Conservation (phyloP, 2,888 invertebrate genomes). For the Graphium colonna region DNA sequence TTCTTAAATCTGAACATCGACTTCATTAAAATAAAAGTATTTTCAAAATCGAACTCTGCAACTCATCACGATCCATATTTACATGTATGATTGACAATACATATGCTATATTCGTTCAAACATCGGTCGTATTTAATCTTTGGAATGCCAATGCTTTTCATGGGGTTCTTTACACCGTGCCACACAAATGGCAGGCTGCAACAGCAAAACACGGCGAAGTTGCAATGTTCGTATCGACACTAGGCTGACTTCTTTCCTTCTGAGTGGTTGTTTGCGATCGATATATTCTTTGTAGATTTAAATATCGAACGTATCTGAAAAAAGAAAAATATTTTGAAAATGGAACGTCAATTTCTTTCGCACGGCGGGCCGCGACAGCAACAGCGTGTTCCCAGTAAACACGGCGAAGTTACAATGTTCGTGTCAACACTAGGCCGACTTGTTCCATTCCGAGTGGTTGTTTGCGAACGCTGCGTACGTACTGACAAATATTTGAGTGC, state of each 20-base stretch:
- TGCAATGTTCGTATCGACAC: constrained; percentile 18
- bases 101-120: no score
- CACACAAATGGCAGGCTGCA: not conserved
- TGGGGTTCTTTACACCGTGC: no score
- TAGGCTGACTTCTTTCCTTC: constrained; percentile 15
- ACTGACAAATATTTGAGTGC: constrained; percentile 25
- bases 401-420: constrained; percentile 14
- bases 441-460: constrained; percentile 19
- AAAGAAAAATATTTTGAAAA: no score
- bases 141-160: not conserved
- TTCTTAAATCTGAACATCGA: no score
- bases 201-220: constrained; percentile 12
- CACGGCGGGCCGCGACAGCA: not conserved
- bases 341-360: not conserved
- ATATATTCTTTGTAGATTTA: no score
- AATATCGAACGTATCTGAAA: no score
- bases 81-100: no score
- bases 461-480: constrained; percentile 23
- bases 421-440: constrained; percentile 18
- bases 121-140: no score
- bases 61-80: no score
- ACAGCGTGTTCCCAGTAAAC: constrained; percentile 14
- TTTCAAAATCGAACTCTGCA: no score
- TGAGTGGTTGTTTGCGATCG: constrained; percentile 21
- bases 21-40: no score